Conservation (phyloP, 2,797 vertebrate species). For the Anguilla pacifica region DNA sequence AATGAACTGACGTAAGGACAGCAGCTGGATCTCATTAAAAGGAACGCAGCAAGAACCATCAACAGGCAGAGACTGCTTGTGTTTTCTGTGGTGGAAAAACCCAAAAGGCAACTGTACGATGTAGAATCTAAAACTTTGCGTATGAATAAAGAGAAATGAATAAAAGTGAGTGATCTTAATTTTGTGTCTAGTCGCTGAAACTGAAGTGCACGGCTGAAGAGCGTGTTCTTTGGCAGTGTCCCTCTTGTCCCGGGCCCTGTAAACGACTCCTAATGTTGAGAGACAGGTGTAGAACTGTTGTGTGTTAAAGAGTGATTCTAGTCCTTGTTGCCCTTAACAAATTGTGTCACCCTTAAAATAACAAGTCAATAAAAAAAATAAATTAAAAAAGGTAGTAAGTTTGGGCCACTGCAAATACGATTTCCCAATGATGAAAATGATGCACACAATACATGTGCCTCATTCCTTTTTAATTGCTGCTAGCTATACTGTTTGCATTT, state of each 20-base stretch:
- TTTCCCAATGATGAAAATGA: no score
- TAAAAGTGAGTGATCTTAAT: neutral
- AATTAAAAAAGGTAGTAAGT: no score
- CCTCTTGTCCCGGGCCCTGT: neutral
- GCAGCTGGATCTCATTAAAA: conserved; percentile 2
- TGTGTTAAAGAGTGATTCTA: neutral
- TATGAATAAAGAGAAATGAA: neutral
- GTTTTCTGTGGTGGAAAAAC: neutral
- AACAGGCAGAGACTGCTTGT: neutral
- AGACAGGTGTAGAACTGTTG: neutral
- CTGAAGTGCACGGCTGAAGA: neutral
- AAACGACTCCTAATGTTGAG: neutral
- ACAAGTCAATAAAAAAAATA: no score
- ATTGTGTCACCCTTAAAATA: no score
- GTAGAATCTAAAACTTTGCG: neutral
- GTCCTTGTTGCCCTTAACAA: no score
- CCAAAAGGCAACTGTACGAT: neutral
- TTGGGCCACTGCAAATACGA: no score
- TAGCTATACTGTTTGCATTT: no score
- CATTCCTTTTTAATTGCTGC: no score
- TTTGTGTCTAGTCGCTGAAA: neutral
- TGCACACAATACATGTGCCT: no score
- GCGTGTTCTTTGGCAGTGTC: neutral
- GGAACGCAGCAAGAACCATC: neutral
- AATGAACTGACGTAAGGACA: conserved; percentile 8